phyloP scores from a whole-genome alignment of 2,113 vertebrate species.

The Oryzias celebensis region DNA sequence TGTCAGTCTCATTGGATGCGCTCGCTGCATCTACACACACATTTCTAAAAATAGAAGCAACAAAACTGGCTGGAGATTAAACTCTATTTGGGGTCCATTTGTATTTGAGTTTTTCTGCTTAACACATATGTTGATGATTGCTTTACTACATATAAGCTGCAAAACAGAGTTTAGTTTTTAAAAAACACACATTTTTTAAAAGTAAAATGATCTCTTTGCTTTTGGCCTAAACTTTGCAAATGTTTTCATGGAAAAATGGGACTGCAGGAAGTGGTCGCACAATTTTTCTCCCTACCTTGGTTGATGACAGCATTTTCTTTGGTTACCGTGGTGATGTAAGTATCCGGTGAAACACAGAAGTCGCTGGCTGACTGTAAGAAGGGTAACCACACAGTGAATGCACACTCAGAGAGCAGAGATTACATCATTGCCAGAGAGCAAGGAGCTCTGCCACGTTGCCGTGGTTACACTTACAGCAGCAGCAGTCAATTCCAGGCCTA shows the following conservation, averaged over 20 bases:
- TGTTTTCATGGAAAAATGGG: no score
- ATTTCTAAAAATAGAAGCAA: conserved; percentile 48
- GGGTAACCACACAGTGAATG: conserved; percentile 28
- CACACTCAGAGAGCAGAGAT: conserved; percentile 40
- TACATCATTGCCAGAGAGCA: conserved; percentile 56
- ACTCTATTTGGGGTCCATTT: conserved; percentile 21
- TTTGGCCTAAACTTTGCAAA: no score
- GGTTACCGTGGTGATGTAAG: conserved; percentile 84
- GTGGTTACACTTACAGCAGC: conserved; percentile 84
- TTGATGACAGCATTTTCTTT: conserved; percentile 84
- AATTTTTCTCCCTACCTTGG: conserved; percentile 72
- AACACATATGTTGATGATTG: no score
- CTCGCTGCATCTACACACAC: conserved; percentile 18
- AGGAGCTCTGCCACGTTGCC: conserved; percentile 56
- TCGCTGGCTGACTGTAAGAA: conserved; percentile 86
- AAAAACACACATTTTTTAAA: no score
- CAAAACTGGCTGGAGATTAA: conserved; percentile 28
- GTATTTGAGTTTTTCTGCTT: not conserved
- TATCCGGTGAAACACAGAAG: conserved; percentile 89
- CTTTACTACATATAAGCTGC: no score
- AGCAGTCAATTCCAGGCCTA: conserved; percentile 88
- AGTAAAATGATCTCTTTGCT: no score
- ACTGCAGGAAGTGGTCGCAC: no score
- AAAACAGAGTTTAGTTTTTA: no score
- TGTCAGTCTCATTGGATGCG: conserved; percentile 53